Base-by-base conservation (phyloP, 2,888 invertebrate species). In the Hydropsyche betteni region DNA sequence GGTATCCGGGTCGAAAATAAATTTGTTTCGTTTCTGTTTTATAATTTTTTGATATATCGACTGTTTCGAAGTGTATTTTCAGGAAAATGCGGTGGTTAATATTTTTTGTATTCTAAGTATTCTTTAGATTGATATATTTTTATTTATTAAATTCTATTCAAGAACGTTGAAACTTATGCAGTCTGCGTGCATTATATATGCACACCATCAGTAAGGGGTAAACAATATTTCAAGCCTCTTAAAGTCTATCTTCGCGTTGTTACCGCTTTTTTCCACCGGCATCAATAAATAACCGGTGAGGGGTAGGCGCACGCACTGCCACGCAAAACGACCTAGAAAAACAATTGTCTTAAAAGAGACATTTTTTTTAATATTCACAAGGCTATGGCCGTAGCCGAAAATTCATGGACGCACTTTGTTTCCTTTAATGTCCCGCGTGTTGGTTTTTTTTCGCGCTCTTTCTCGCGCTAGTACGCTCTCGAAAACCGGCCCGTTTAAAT, bases 301-400 rank as follows among this genome's bases (percentile, higher is more conserved):
- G 64, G 38, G 69, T n/a, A 51, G 69, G n/a, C 24, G 36, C n/a
- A 34, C 33, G 70, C 34, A 34, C 34, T 8, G 70, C 34, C 51
- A 70, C 70, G 70, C 70, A 70, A 70, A 70, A 70, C 70, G 70
- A 53, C 70, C 70, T 73, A 51, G 51, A 73, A 76, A 78, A 78
- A 78, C 78, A 78, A 76, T 78, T 76, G 76, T 75, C 73, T 64
- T 76, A 75, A 76, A 68, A 75, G 75, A 77, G 71, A 77, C 74
- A 74, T 78, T 78, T 76, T 75, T 70, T 76, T 76, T 76, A 73
- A 74, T 76, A 76, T 73, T 76, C 74, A 74, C 74, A 69, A 64
- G 52, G n/a, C 73, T 50, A 64, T 68, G 74, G 64, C 68, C 68
- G 74, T 68, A 74, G 14, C 44, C 7, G 51, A 51, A 68, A 61